Percentiles rank a stretch among this genome's conserved stretches.
phyloP scores from a whole-genome alignment of 2,888 invertebrate species.

The Unio pictorum region DNA sequence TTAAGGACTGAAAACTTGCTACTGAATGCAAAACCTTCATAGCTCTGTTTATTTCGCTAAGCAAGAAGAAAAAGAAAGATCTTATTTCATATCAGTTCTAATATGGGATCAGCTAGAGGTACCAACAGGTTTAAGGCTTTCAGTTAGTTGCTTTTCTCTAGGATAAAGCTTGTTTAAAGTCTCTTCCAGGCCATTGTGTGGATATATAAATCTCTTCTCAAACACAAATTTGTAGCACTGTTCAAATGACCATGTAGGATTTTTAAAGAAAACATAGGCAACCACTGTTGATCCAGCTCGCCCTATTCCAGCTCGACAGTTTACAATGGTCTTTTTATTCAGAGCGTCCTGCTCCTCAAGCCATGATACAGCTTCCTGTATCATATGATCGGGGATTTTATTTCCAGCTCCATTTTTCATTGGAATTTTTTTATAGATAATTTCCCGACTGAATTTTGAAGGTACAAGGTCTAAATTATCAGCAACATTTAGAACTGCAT shows the following conservation, averaged over 20 bases:
- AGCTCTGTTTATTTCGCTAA: no score
- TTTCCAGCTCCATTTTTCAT: conserved; percentile 33
- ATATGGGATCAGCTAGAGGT: no score
- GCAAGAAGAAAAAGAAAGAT: no score
- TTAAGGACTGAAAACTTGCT: no score
- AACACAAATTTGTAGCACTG: conserved; percentile 35
- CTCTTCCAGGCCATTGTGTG: conserved; percentile 30
- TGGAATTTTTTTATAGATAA: conserved; percentile 37
- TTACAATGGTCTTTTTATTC: conserved; percentile 30
- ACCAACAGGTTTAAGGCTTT: no score
- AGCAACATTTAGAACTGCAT: conserved; percentile 40
- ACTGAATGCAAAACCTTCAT: no score
- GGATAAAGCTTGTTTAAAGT: conserved; percentile 26
- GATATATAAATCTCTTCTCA: conserved; percentile 34
- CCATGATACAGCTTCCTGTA: conserved; percentile 36
- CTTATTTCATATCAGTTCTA: no score
- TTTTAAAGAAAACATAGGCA: conserved; percentile 35
- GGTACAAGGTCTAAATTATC: conserved; percentile 36
- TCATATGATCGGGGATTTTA: conserved; percentile 17
- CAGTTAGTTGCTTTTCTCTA: neutral
- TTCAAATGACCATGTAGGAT: conserved; percentile 27
- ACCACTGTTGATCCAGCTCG: conserved; percentile 45
- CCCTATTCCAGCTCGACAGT: conserved; percentile 45
- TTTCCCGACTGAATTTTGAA: conserved; percentile 12
- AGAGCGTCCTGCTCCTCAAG: conserved; percentile 16